Evolutionary conservation across 2,113 vertebrate genomes (phyloP).

Genomic region (Hucho hucho): DNA sequence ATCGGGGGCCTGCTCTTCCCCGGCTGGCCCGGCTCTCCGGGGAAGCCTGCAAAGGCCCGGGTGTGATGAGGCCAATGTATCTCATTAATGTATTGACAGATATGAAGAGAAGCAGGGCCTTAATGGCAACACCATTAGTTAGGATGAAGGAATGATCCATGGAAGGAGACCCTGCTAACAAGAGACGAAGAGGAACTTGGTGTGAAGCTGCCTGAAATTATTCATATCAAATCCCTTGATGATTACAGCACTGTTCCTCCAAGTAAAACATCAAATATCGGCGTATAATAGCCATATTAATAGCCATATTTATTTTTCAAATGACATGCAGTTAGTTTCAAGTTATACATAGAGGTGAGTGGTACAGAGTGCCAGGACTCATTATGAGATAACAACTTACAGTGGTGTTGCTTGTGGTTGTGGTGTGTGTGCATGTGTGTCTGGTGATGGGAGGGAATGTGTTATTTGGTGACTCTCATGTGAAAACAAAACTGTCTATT

Average conservation of each 20-base stretch:
- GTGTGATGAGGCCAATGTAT: constrained; percentile 64
- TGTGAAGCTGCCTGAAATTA: neutral
- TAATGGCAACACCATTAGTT: constrained; percentile 33
- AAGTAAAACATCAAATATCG: neutral
- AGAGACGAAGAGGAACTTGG: constrained; percentile 9
- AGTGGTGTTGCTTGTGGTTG: neutral
- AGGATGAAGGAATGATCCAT: constrained; percentile 7
- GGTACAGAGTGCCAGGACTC: neutral
- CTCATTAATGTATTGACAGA: constrained; percentile 71
- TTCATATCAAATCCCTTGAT: neutral
- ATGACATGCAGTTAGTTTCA: neutral
- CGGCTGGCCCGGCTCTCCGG: constrained; percentile 23
- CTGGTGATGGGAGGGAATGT: neutral
- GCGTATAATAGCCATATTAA: neutral
- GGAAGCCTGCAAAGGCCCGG: constrained; percentile 40
- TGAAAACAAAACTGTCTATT: neutral
- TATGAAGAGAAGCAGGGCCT: constrained; percentile 58
- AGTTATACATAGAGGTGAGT: neutral
- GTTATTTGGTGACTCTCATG: neutral
- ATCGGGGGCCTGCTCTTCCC: constrained; percentile 40
- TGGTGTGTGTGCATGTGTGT: neutral
- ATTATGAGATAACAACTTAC: neutral
- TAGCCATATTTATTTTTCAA: neutral
- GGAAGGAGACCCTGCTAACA: constrained; percentile 8
- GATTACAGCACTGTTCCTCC: neutral